Conservation (phyloP, 2,888 invertebrate species). For the Folsomia candida region DNA sequence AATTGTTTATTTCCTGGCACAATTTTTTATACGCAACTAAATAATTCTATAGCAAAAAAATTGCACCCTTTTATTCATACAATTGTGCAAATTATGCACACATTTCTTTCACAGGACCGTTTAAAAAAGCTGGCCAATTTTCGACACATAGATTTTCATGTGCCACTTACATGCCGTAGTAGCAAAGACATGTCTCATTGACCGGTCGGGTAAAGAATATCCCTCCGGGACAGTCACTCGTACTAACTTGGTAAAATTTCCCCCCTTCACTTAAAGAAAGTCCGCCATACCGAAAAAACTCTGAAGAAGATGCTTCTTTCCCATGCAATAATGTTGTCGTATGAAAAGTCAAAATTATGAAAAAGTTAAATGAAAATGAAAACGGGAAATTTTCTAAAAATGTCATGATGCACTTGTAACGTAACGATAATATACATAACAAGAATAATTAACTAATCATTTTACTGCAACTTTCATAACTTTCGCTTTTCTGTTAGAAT, state of each 20-base stretch:
- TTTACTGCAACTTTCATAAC: too few relatives aligned
- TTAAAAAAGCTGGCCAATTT: not conserved
- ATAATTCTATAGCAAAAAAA: too few relatives aligned
- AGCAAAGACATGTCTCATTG: constrained; percentile 33
- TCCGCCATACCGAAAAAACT: constrained; percentile 10
- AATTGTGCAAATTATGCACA: not conserved
- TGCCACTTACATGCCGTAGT: constrained; percentile 29
- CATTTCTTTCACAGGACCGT: not conserved
- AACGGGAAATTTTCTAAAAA: too few relatives aligned
- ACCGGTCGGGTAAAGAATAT: constrained; percentile 27
- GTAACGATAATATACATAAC: too few relatives aligned
- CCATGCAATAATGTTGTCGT: too few relatives aligned
- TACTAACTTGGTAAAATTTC: constrained; percentile 18
- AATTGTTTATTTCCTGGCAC: not conserved
- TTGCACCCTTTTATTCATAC: not conserved
- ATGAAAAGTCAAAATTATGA: too few relatives aligned
- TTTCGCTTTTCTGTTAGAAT: too few relatives aligned
- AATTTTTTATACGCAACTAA: too few relatives aligned
- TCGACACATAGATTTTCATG: not conserved
- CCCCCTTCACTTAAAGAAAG: constrained; percentile 17
- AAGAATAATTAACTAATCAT: too few relatives aligned
- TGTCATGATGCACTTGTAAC: too few relatives aligned
- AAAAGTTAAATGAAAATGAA: too few relatives aligned
- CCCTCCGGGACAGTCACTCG: constrained; percentile 29
- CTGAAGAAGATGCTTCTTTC: not conserved